Evolutionary conservation across 1,140 invertebrate species (phyloP), one percentile per base, ranked within the genome.

Genomic region (Tetramorium simillimum): DNA sequence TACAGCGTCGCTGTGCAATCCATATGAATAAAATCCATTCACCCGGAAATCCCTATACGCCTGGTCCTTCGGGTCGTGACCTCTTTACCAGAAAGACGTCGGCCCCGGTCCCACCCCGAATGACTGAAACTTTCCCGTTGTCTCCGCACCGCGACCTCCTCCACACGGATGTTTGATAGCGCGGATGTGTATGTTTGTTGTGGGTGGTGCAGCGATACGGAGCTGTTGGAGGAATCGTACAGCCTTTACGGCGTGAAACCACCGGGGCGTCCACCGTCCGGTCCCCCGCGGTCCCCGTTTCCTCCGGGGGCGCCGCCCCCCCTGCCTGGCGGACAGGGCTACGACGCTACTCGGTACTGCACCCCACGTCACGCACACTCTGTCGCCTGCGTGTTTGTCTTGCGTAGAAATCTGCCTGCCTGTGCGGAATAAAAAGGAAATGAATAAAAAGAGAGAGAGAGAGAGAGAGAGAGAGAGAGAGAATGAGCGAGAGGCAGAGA

Each of bases 191-290:
- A 88, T 94, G 81, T 94, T 81, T 95, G 93, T 94, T 94, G 92
- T 92, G 93, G 91, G 88, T 93, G 92, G 91, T 91, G 94, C 95
- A 98, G 97, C 93, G 97, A 98, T 93, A 96, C 96, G 80, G 96
- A 97, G 88, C 95, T 98, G 65, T 95, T 97, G 89, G 97, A 98
- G 93, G 97, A 98, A 93, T 96, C 97, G 73, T 98, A 98, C 95
- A 97, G 97, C 81, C 95, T 98, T 92, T 98, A 98, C 94, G 97
- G 97, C 58, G 97, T 97, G 89, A 97, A 97, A 94, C 95, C 97
- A 86, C 95, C 97, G 51, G 95, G 96, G 73, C 95, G 96, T 88
- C 96, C 97, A 93, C 96, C 95, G 90, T 89, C 95, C 86, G 96
- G 95, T 91, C 95, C 95, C 84, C 94, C 95, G 89, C 93, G 95